Evolutionary conservation across 2,113 vertebrate genomes (phyloP).

Genomic region (Xiphophorus hellerii): DNA sequence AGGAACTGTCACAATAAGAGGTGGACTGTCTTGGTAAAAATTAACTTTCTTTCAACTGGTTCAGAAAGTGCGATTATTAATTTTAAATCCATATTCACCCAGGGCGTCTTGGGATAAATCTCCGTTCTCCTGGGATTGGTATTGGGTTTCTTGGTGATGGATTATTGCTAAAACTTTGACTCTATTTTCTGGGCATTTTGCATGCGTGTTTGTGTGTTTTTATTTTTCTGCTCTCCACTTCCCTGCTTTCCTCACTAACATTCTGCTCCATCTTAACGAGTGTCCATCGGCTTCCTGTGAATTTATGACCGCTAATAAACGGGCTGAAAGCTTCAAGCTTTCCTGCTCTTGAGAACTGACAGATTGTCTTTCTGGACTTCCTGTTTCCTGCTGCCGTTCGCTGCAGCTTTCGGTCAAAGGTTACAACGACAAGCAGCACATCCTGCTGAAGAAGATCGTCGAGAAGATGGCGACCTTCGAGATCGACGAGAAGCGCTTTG

Average conservation of each 20-base stretch:
- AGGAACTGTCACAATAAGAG: too few species aligned
- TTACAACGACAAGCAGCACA: constrained; percentile 97
- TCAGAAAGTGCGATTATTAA: too few species aligned
- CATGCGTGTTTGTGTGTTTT: too few species aligned
- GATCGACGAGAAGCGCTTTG: constrained; percentile 97
- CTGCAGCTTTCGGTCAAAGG: constrained; percentile 95
- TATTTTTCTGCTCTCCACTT: not conserved
- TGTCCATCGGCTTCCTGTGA: constrained; percentile 17
- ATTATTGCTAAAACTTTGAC: not conserved
- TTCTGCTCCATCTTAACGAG: constrained; percentile 20
- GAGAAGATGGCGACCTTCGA: constrained; percentile 99
- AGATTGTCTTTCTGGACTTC: not conserved
- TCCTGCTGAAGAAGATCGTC: constrained; percentile 97
- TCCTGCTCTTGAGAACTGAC: not conserved
- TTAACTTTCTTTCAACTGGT: too few species aligned
- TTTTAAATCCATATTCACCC: too few species aligned
- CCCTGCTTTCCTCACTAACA: constrained; percentile 11
- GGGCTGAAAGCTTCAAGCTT: not conserved
- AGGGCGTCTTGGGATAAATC: too few species aligned
- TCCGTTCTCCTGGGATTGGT: too few species aligned
- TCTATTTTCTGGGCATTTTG: not conserved
- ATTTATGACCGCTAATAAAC: constrained; percentile 3
- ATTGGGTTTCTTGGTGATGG: not conserved
- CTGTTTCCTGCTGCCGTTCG: constrained; percentile 25
- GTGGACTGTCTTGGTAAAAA: too few species aligned